A percentile compares a stretch with the other conserved stretches of the same genome.
Evolutionary conservation across 2,888 invertebrate genomes (phyloP).

Genomic region (Loripinus fragilis): DNA sequence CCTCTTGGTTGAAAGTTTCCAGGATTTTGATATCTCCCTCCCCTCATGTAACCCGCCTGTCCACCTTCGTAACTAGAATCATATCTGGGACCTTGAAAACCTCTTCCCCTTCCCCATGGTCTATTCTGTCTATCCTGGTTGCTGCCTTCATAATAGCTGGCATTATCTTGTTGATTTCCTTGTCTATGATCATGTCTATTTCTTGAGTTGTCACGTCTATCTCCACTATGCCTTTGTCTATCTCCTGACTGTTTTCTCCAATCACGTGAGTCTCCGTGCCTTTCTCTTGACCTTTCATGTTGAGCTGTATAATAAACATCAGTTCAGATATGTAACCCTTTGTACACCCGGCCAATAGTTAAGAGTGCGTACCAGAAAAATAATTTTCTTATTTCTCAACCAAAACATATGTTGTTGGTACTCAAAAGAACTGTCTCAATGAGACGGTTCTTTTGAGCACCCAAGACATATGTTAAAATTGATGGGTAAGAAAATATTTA

Average conservation of each 20-base stretch:
- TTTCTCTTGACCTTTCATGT: neutral
- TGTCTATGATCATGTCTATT: neutral
- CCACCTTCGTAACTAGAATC: neutral
- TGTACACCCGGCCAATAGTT: no score
- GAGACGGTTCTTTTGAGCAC: no score
- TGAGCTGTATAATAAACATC: no score
- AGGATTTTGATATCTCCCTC: no score
- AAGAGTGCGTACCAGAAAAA: no score
- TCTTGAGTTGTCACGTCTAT: neutral
- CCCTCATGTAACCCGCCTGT: neutral
- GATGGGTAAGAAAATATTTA: no score
- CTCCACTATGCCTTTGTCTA: neutral
- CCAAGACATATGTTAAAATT: no score
- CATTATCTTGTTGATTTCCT: neutral
- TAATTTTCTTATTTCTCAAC: no score
- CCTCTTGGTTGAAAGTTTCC: neutral
- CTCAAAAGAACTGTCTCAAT: no score
- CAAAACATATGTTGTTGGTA: no score
- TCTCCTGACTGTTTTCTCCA: neutral
- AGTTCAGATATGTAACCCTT: no score
- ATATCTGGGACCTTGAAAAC: no score
- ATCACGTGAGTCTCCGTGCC: neutral
- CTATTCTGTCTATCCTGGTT: neutral
- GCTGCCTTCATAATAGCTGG: neutral
- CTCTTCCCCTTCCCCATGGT: neutral